A percentile compares a stretch with the other conserved stretches of the same genome.
Conservation (phyloP, 2,797 vertebrate genomes). For the Monodelphis domestica region DNA sequence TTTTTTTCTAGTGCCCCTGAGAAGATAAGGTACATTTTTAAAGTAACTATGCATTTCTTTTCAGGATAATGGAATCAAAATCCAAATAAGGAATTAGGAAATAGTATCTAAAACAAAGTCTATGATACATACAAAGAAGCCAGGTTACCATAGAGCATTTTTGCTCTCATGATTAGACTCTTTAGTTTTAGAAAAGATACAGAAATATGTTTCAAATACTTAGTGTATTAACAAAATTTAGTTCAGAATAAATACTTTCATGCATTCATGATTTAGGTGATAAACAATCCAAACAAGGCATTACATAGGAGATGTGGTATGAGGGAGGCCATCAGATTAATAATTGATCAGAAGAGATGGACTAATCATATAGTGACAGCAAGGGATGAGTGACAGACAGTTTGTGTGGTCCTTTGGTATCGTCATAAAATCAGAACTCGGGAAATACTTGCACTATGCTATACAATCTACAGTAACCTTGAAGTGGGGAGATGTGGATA, state of each 20-base stretch:
- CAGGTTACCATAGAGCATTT: constrained; percentile 4
- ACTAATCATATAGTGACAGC: neutral
- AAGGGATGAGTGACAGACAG: neutral
- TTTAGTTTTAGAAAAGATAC: constrained; percentile 16
- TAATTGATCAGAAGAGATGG: neutral
- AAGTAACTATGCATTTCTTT: neutral
- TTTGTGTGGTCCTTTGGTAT: neutral
- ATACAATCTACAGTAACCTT: no score
- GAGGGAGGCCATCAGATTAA: constrained; percentile 21
- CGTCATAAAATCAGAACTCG: neutral
- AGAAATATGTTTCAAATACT: constrained; percentile 29
- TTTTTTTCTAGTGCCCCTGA: constrained; percentile 29
- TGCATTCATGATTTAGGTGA: neutral
- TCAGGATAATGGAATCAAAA: constrained; percentile 52
- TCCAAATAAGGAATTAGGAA: constrained; percentile 31
- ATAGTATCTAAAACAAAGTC: neutral
- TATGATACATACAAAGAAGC: neutral
- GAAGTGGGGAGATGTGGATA: no score
- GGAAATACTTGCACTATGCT: neutral
- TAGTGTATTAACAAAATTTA: constrained; percentile 19
- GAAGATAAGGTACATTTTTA: constrained; percentile 39
- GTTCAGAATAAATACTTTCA: neutral
- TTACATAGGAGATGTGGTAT: neutral
- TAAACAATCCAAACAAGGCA: neutral
- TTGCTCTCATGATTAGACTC: constrained; percentile 28